These are phyloP conservation scores for Dendrophyllia cribrosa DNA, from an alignment of 64 coral and sea anemone species.

Conservation along the genomic window DNA sequence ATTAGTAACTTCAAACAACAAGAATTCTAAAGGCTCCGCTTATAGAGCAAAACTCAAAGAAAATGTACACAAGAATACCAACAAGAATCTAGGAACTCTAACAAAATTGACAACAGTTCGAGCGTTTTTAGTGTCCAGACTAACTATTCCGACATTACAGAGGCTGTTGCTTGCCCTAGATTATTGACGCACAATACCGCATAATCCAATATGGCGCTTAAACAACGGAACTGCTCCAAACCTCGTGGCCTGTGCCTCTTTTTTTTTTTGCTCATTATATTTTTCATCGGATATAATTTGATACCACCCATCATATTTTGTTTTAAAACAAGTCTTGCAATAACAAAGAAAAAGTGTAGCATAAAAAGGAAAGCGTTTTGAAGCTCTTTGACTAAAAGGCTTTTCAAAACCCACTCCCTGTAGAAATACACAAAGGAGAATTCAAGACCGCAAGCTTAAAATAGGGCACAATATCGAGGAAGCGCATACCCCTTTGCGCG, in stretches of 20 bases:
- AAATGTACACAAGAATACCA: not conserved
- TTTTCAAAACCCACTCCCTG: too few relatives aligned
- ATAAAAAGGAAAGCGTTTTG: not conserved
- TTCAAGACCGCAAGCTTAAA: too few relatives aligned
- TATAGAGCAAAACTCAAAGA: constrained; percentile 3
- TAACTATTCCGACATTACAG: not conserved
- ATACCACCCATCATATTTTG: not conserved
- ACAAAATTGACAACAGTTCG: not conserved
- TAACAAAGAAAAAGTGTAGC: not conserved
- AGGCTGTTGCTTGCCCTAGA: not conserved
- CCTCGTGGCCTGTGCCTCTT: not conserved
- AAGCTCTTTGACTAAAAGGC: too few relatives aligned
- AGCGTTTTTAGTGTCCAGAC: not conserved
- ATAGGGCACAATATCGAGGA: too few relatives aligned
- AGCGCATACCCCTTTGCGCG: too few relatives aligned
- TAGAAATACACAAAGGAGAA: too few relatives aligned
- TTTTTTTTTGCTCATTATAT: not conserved
- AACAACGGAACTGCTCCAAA: not conserved
- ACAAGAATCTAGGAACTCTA: not conserved
- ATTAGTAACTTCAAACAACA: not conserved
- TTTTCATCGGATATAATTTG: not conserved
- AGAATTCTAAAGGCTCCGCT: not conserved
- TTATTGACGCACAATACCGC: not conserved
- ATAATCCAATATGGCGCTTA: too few relatives aligned
- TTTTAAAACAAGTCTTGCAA: not conserved